Conservation (phyloP, 2,113 vertebrate species). For the Charadrius vociferus region DNA sequence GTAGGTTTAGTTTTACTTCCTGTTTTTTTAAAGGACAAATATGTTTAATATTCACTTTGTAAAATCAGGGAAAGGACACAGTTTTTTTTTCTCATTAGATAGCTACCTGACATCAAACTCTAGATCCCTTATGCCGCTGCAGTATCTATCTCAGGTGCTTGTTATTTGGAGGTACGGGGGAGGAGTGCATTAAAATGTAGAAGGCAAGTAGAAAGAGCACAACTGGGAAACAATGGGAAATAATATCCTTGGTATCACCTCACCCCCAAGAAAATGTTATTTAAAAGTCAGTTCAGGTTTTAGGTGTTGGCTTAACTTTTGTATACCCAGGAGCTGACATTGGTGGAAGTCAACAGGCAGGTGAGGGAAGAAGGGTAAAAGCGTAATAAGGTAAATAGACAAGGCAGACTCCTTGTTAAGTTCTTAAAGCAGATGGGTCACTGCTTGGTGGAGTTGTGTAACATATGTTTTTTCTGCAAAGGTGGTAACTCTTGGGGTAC, state of each 20-base stretch:
- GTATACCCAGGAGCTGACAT: neutral
- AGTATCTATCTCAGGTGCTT: neutral
- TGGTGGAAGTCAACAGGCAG: neutral
- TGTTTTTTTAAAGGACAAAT: neutral
- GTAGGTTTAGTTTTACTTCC: neutral
- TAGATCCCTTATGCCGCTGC: neutral
- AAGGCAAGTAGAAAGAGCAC: neutral
- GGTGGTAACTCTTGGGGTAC: neutral
- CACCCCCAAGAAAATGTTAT: neutral
- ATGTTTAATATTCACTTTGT: neutral
- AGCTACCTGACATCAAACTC: neutral
- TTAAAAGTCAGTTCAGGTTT: neutral
- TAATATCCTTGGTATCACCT: neutral
- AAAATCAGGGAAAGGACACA: neutral
- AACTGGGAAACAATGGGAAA: neutral
- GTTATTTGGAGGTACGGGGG: neutral
- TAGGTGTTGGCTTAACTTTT: neutral
- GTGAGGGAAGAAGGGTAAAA: neutral
- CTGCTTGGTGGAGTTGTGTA: neutral
- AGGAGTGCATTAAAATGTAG: neutral
- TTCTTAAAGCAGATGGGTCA: neutral
- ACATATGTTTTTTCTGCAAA: neutral
- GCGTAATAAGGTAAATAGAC: neutral
- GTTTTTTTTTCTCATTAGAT: neutral
- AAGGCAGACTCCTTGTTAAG: neutral